A percentile compares a stretch with the other conserved stretches of the same genome.
These are phyloP conservation scores for Ips nitidus DNA, from an alignment of 1,140 invertebrate species.

Conservation along the genomic window DNA sequence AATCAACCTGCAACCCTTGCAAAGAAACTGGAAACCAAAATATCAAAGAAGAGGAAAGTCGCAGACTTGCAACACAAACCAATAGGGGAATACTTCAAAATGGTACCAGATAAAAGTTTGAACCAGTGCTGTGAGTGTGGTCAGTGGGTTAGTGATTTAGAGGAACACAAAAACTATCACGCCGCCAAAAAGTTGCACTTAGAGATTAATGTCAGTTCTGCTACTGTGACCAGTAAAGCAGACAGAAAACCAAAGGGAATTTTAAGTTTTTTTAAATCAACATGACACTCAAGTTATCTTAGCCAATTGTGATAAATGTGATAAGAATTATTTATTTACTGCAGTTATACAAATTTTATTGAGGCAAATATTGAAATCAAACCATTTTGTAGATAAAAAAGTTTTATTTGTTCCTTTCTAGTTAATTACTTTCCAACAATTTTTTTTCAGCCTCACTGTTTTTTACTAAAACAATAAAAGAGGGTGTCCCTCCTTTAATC, in stretches of 20 bases:
- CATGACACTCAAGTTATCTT: too few species aligned
- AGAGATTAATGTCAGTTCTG: conserved; percentile 48
- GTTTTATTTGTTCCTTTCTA: too few species aligned
- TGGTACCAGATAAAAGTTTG: conserved; percentile 40
- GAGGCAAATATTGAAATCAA: not conserved
- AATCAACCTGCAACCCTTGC: not conserved
- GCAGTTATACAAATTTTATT: not conserved
- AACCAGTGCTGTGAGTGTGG: conserved; percentile 65
- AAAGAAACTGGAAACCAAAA: conserved; percentile 31
- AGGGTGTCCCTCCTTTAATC: conserved; percentile 46
- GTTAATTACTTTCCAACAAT: not conserved
- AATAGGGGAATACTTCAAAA: conserved; percentile 44
- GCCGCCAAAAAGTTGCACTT: conserved; percentile 66
- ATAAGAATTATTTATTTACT: too few species aligned
- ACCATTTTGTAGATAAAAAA: not conserved
- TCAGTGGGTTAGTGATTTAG: conserved; percentile 61
- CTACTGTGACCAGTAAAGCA: too few species aligned
- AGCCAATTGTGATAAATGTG: too few species aligned
- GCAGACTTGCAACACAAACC: conserved; percentile 19
- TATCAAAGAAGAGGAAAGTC: conserved; percentile 37
- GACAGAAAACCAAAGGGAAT: too few species aligned
- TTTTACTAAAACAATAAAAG: conserved; percentile 47
- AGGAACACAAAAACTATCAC: conserved; percentile 72
- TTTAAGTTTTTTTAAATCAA: too few species aligned
- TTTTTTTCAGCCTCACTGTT: conserved; percentile 42